These are phyloP conservation scores for Peromyscus californicus DNA, from an alignment of 2,113 vertebrate genomes.

Conservation along the genomic window DNA sequence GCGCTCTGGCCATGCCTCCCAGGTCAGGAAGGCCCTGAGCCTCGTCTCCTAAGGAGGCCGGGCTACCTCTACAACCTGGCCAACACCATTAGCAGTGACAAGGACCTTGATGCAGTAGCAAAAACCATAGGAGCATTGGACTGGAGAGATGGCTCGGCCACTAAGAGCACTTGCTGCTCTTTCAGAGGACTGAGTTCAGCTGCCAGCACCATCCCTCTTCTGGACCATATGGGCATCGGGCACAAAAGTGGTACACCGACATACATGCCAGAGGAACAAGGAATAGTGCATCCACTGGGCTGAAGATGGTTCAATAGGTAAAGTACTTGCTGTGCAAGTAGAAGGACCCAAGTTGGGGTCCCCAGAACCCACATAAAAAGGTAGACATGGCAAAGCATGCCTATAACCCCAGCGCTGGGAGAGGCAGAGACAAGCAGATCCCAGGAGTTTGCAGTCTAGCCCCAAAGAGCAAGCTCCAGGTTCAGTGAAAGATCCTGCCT, in stretches of 20 bases:
- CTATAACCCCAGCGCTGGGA: not conserved
- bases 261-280: not conserved
- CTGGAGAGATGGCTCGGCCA: not conserved
- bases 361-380: not conserved
- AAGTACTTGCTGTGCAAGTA: not conserved
- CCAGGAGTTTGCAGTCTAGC: not conserved
- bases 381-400: not conserved
- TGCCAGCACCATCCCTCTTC: not conserved
- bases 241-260: too few relatives aligned
- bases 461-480: not conserved
- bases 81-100: not conserved
- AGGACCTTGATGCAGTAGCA: conserved; percentile 51
- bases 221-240: not conserved
- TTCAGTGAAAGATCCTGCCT: not conserved
- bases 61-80: not conserved
- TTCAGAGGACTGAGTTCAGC: not conserved
- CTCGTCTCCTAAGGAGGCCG: not conserved
- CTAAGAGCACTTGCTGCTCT: not conserved
- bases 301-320: not conserved
- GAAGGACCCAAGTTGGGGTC: not conserved
- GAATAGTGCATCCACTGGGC: not conserved
- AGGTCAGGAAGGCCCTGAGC: not conserved
- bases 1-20: not conserved
- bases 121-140: conserved; percentile 71
- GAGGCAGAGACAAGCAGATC: not conserved